Evolutionary conservation across 2,113 vertebrate species (phyloP), one percentile per base, ranked within the genome.

Genomic region (Xiphophorus couchianus): DNA sequence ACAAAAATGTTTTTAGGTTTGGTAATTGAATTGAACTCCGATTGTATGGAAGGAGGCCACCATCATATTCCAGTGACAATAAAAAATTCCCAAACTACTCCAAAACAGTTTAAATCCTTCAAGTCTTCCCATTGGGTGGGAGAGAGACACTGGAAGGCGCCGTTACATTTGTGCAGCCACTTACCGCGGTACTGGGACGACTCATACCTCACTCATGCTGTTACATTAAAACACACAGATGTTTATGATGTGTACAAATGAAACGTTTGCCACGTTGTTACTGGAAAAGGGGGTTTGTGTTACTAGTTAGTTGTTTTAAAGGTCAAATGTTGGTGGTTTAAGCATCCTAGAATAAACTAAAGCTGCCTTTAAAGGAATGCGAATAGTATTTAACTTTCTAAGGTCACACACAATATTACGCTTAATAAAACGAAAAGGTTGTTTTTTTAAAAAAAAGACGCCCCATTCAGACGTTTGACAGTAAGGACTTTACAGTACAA

Each of bases 81-180:
- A 15, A n/a, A 25, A 28, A 25, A 54, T n/a, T n/a, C 51, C 51
- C 0, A 5, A 48, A 44, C 14, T 44, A 44, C 14, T 14, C 42
- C 42, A 44, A 44, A 13, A 48, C 44, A 19, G 15, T 54, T 54
- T 25, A n/a, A 54, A 25, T 25, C 22, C 51, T 54, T 25, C 5
- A 54, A 25, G 8, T 54, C 51, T 54, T 54, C 22, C 22, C 7
- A 10, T 54, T 1, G 37, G 66, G 61, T 39, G 0, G 15, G 71
- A 80, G 42, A 35, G 72, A 69, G 27, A 86, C 86, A 84, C 82
- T 84, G 87, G 89, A 94, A 77, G 51, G 58, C 76, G 31, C 90
- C 90, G 90, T 92, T 91, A 88, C 89, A 83, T 74, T 76, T 87
- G 81, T 86, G 81, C 87, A 89, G 88, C 81, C 70, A 82, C 66